Conservation (phyloP, 2,888 invertebrate species). For the Drosophila nr. perissopoda region DNA sequence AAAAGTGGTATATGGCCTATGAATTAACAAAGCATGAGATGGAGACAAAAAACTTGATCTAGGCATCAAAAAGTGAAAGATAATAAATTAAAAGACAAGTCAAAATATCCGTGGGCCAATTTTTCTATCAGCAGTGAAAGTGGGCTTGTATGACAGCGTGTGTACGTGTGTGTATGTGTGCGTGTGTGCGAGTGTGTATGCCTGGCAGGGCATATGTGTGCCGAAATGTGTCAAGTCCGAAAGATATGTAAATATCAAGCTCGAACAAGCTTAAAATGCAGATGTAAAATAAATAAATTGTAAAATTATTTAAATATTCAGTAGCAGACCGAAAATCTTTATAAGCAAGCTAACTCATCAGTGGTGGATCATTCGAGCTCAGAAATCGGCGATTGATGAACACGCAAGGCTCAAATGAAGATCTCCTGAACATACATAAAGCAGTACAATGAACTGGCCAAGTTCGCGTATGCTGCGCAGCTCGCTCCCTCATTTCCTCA, state of each 20-base stretch:
- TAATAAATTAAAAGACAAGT: conserved; percentile 79
- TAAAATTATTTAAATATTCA: background rate
- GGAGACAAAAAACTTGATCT: conserved; percentile 57
- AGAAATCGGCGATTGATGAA: conserved; percentile 27
- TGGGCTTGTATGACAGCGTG: conserved; percentile 2
- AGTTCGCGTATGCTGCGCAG: conserved; percentile 69
- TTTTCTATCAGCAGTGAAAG: conserved; percentile 47
- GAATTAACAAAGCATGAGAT: conserved; percentile 15
- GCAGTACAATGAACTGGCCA: conserved; percentile 74
- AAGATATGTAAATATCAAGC: conserved; percentile 51
- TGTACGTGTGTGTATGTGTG: background rate
- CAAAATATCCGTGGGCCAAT: conserved; percentile 76
- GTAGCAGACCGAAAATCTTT: conserved; percentile 31
- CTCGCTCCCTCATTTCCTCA: conserved; percentile 48
- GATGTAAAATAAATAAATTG: background rate
- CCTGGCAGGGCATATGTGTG: conserved; percentile 33
- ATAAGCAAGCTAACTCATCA: conserved; percentile 51
- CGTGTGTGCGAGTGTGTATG: conserved; percentile 22
- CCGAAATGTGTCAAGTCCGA: conserved; percentile 51
- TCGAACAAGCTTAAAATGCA: background rate
- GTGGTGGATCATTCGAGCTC: conserved; percentile 35
- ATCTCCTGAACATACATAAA: background rate
- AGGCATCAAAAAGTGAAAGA: conserved; percentile 68
- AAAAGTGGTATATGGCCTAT: conserved; percentile 72
- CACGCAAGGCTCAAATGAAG: conserved; percentile 54